A percentile compares a stretch with the other conserved stretches of the same genome.
Conservation (phyloP, 2,797 vertebrate genomes). For the Coilia nasus region DNA sequence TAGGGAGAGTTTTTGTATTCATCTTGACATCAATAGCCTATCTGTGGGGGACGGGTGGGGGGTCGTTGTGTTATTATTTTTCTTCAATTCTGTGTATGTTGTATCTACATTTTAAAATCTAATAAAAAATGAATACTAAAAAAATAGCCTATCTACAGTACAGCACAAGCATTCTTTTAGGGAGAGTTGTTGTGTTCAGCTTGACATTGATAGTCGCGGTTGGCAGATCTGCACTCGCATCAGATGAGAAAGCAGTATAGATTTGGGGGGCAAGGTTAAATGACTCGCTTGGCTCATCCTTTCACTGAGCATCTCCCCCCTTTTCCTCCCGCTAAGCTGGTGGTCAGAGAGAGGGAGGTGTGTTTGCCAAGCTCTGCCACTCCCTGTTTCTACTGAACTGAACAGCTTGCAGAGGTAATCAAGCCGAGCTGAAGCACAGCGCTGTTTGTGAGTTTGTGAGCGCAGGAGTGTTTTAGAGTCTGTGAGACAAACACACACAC, state of each 20-base stretch:
- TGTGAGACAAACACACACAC: not conserved
- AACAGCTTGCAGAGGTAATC: not conserved
- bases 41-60: too few species aligned
- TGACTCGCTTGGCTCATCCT: slow-evolving; percentile 16
- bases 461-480: not conserved
- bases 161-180: not conserved
- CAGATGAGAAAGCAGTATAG: slow-evolving; percentile 12
- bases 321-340: not conserved
- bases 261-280: slow-evolving; percentile 12
- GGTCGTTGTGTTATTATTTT: too few species aligned
- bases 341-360: not conserved
- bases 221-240: slow-evolving; percentile 1
- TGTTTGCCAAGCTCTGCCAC: not conserved
- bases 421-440: not conserved
- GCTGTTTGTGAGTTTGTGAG: slow-evolving; percentile 2
- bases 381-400: not conserved
- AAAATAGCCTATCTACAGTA: too few species aligned
- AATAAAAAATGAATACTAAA: too few species aligned
- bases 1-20: not conserved
- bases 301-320: not conserved
- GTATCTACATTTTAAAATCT: too few species aligned
- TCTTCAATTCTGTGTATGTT: too few species aligned
- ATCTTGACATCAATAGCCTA: not conserved
- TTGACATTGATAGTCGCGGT: slow-evolving; percentile 19
- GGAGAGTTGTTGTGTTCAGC: not conserved